A percentile compares a stretch with the other conserved stretches of the same genome.
These are phyloP conservation scores for Tenthredo scrophulariae DNA, from an alignment of 2,888 invertebrate species.

Conservation along the genomic window DNA sequence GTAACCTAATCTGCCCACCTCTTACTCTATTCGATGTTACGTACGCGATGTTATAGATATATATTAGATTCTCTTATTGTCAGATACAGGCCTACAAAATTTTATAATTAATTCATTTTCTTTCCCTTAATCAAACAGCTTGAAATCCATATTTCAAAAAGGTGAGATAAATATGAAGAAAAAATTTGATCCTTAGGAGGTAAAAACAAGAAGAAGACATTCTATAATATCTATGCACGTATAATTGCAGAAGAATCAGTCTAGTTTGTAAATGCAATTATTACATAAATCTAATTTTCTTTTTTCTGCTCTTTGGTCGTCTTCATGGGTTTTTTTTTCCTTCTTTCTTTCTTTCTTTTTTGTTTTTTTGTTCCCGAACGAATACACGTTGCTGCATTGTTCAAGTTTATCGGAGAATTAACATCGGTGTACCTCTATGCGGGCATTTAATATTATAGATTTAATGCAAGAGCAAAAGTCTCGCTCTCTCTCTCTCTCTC, in stretches of 20 bases:
- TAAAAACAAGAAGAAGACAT: neutral
- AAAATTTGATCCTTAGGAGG: neutral
- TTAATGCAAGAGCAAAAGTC: slow-evolving; percentile 50
- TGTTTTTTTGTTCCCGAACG: neutral
- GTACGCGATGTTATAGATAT: neutral
- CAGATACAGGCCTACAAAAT: neutral
- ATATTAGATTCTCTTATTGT: slow-evolving; percentile 20
- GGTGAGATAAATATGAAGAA: neutral
- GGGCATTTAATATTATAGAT: slow-evolving; percentile 53
- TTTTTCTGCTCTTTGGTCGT: slow-evolving; percentile 23
- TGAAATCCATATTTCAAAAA: neutral
- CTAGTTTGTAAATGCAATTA: slow-evolving; percentile 40
- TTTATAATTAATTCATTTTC: neutral
- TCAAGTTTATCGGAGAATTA: slow-evolving; percentile 48
- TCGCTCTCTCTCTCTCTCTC: slow-evolving; percentile 61
- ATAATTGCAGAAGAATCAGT: neutral
- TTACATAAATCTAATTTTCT: slow-evolving; percentile 51
- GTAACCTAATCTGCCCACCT: slow-evolving; percentile 50
- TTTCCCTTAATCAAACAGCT: neutral
- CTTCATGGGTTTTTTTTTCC: neutral
- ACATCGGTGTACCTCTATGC: slow-evolving; percentile 43
- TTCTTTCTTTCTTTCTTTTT: neutral
- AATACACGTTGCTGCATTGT: slow-evolving; percentile 36
- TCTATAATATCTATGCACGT: neutral
- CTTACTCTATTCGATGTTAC: neutral